Base-by-base conservation (phyloP, 2,797 vertebrate genomes). In the Aplochiton taeniatus region DNA sequence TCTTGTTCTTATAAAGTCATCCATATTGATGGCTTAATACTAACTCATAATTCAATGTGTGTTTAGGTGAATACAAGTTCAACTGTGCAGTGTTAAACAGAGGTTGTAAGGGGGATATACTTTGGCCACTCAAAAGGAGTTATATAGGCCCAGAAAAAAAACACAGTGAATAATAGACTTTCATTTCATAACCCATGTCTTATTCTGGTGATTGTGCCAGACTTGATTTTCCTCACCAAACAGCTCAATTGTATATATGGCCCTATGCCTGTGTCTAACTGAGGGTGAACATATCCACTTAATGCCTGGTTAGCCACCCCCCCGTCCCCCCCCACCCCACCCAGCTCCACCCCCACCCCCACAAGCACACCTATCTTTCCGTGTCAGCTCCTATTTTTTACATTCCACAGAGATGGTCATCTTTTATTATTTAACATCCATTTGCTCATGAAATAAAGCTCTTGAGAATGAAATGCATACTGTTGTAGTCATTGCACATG, bases 271-370 rank as follows among this genome's bases (percentile, higher is more conserved):
- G 56, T 56, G 70, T 63, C 73, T 76, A 82, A 82, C 65, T 66
- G 64, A 77, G 68, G 65, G 67, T 77, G 73, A 80, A 81, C 73
- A 81, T 63, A 61, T 72, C 66, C 63, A 71, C 71, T 75, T 66
- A 82, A 79, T 56, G 74, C 55, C 52, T 65, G 48, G 49, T 58
- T 82, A 72, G 71, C n/a, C n/a, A 48, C 63, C 20, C 42, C 20
- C 42, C n/a, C 14, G 50, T 13, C 20, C 13, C 48, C 31, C 20
- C 47, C 52, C 55, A n/a, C n/a, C n/a, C n/a, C n/a, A n/a, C n/a
- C n/a, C n/a, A n/a, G n/a, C n/a, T n/a, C n/a, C n/a, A n/a, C n/a
- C n/a, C n/a, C n/a, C n/a, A n/a, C n/a, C n/a, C n/a, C n/a, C n/a
- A n/a, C n/a, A n/a, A n/a, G n/a, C n/a, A n/a, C n/a, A n/a, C 45